Conservation (phyloP, 2,888 invertebrate genomes). For the Lacanobia wlatinum region DNA sequence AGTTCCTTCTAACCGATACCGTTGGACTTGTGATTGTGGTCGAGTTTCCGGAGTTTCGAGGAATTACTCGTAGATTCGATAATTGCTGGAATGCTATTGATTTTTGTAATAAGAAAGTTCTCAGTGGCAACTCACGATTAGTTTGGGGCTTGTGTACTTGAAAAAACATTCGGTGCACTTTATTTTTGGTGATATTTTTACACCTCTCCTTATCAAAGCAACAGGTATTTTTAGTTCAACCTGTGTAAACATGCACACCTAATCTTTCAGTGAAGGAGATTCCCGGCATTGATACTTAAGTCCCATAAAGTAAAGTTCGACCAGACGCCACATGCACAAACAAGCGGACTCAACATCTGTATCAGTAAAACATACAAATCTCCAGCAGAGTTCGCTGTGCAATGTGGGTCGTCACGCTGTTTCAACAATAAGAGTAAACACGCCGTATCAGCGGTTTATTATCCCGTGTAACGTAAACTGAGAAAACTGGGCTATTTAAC, state of each 20-base stretch:
- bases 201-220: background rate
- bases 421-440: conserved; percentile 52
- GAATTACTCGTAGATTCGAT: background rate
- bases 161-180: too few relatives aligned
- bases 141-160: background rate
- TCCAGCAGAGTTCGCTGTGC: conserved; percentile 26
- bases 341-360: conserved; percentile 43
- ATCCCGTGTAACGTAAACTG: conserved; percentile 30
- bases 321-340: conserved; percentile 37
- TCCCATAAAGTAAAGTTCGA: conserved; percentile 33
- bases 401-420: conserved; percentile 51
- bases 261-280: conserved; percentile 2
- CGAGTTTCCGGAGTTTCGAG: background rate
- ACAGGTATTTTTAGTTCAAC: background rate
- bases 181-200: too few relatives aligned
- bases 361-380: conserved; percentile 37
- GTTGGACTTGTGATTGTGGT: background rate
- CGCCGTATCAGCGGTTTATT: conserved; percentile 35
- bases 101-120: conserved; percentile 11
- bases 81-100: background rate
- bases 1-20: background rate
- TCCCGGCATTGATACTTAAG: conserved; percentile 3
- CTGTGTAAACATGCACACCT: background rate
- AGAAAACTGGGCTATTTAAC: background rate
- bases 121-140: conserved; percentile 2